phyloP scores from a whole-genome alignment of 2,888 invertebrate genomes.

The Orchesella flavescens region DNA sequence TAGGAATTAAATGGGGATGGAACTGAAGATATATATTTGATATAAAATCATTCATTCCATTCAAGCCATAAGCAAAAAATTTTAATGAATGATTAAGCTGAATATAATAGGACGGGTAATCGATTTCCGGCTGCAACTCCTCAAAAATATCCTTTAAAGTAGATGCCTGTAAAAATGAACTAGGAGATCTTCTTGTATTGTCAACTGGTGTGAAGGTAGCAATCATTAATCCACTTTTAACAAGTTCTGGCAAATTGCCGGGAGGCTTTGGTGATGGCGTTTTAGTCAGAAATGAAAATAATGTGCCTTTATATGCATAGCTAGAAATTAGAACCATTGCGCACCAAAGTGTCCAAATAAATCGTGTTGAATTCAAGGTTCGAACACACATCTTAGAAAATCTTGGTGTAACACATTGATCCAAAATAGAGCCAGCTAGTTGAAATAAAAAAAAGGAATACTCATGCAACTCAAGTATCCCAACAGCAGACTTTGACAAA shows the following conservation, averaged over 20 bases:
- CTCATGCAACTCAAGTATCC: not conserved
- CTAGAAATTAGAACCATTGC: conserved; percentile 9
- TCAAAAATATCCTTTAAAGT: conserved; percentile 32
- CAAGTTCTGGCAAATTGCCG: conserved; percentile 1
- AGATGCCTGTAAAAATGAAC: not conserved
- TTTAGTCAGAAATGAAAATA: conserved; percentile 37
- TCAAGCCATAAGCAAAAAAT: not conserved
- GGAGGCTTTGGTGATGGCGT: not conserved
- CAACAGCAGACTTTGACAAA: not conserved
- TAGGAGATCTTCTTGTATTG: not conserved
- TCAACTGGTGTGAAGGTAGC: conserved; percentile 10
- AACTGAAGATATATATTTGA: not conserved
- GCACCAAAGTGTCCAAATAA: conserved; percentile 37
- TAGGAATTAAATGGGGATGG: conserved; percentile 6
- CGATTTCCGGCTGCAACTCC: not conserved
- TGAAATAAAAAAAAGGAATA: not conserved
- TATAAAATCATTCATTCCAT: conserved; percentile 20
- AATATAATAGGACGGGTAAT: conserved; percentile 25
- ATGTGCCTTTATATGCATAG: conserved; percentile 33
- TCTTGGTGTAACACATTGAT: conserved; percentile 4
- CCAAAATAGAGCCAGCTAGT: conserved; percentile 23
- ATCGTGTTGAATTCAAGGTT: not conserved
- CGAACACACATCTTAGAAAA: not conserved
- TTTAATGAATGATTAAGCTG: not conserved
- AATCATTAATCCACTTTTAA: conserved; percentile 3